Evolutionary conservation across 2,888 invertebrate species (phyloP).

Genomic region (Drosophila kambysellisi): DNA sequence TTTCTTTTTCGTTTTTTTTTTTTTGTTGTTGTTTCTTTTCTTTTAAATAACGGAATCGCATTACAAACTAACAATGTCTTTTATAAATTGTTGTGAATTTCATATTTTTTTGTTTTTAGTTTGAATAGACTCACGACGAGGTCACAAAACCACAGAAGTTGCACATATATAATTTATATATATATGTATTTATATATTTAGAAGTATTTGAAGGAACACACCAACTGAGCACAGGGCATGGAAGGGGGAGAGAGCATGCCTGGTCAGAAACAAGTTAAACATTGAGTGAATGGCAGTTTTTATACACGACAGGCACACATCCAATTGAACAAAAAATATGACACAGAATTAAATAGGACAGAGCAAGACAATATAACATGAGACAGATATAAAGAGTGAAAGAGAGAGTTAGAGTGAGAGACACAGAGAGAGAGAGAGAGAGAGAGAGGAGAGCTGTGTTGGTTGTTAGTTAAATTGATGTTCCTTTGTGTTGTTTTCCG

Average conservation of each 20-base stretch:
- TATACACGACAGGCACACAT: background rate
- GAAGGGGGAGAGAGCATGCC: background rate
- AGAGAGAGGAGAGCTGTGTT: background rate
- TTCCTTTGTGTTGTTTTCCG: slow-evolving; percentile 5
- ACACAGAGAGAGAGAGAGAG: background rate
- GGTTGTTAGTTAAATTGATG: background rate
- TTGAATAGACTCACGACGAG: slow-evolving; percentile 13
- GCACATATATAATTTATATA: slow-evolving; percentile 1
- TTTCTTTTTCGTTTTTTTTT: slow-evolving; percentile 9
- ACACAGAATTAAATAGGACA: slow-evolving; percentile 1
- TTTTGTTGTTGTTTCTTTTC: background rate
- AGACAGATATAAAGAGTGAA: background rate
- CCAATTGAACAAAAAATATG: background rate
- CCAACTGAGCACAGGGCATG: slow-evolving; percentile 3
- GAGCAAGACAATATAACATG: background rate
- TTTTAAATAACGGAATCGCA: slow-evolving; percentile 57
- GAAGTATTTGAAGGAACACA: slow-evolving; percentile 16
- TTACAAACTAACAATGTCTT: slow-evolving; percentile 75
- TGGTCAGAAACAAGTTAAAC: background rate
- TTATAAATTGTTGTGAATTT: slow-evolving; percentile 67
- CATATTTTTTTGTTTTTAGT: background rate
- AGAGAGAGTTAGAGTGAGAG: background rate
- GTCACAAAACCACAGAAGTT: slow-evolving; percentile 31
- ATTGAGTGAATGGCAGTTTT: background rate
- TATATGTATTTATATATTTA: background rate